Percentiles rank a stretch among this genome's conserved stretches.
phyloP scores from a whole-genome alignment of 2,113 vertebrate species.

The Scatophagus argus region DNA sequence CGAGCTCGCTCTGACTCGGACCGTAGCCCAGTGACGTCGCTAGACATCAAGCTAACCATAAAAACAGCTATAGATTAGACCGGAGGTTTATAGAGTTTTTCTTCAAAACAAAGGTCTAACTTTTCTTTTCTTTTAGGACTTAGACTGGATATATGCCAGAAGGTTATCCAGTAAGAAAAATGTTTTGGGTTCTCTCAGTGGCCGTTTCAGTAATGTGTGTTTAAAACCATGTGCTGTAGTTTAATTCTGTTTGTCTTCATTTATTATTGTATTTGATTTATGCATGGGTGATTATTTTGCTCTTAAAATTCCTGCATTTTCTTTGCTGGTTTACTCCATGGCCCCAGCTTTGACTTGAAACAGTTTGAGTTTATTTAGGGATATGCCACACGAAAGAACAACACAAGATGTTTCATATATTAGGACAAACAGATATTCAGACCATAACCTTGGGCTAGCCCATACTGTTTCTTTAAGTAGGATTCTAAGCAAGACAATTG shows the following conservation, averaged over 20 bases:
- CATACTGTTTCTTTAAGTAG: neutral
- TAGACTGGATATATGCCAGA: neutral
- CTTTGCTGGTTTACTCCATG: too few species aligned
- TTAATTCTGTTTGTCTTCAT: neutral
- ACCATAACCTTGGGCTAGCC: neutral
- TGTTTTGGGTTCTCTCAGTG: neutral
- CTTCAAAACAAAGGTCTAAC: constrained; percentile 39
- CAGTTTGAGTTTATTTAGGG: too few species aligned
- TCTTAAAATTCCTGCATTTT: neutral
- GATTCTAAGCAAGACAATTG: neutral
- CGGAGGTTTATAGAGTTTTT: neutral
- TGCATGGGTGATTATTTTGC: neutral
- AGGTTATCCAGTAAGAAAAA: neutral
- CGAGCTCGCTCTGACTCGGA: constrained; percentile 62
- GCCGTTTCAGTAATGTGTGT: neutral
- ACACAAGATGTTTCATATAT: neutral
- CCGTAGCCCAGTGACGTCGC: constrained; percentile 53
- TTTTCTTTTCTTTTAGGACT: neutral
- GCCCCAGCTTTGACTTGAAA: too few species aligned
- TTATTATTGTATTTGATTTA: neutral
- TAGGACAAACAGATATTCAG: neutral
- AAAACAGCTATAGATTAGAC: rapidly evolving
- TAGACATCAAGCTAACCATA: constrained; percentile 10
- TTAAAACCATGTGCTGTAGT: neutral
- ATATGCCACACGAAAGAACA: neutral